A percentile compares a stretch with the other conserved stretches of the same genome.
phyloP scores from a whole-genome alignment of 1,140 invertebrate genomes.

The Papilio dardanus region DNA sequence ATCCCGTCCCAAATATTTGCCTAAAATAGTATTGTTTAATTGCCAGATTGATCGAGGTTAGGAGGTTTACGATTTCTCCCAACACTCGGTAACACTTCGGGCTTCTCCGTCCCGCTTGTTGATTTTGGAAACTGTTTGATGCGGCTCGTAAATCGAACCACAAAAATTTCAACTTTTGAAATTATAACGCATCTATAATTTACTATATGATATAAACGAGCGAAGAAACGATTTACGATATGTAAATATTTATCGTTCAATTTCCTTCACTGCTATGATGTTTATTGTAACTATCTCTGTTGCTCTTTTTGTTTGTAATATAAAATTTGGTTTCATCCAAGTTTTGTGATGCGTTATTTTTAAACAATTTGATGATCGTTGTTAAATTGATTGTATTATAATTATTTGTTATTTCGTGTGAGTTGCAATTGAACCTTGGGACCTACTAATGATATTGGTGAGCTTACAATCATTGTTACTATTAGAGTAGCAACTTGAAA shows the following conservation, averaged over 20 bases:
- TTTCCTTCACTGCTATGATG: slow-evolving; percentile 43
- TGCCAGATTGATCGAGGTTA: slow-evolving; percentile 57
- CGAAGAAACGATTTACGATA: slow-evolving; percentile 59
- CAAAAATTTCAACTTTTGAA: slow-evolving; percentile 45
- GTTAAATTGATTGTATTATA: background rate
- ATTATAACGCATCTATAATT: slow-evolving; percentile 43
- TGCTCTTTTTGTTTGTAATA: background rate
- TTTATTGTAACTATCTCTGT: slow-evolving; percentile 6
- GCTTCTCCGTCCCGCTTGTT: slow-evolving; percentile 50
- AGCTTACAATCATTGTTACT: no score
- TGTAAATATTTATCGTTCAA: slow-evolving; percentile 67
- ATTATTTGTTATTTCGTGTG: background rate
- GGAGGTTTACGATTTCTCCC: slow-evolving; percentile 68
- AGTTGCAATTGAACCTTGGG: background rate
- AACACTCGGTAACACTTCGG: slow-evolving; percentile 53
- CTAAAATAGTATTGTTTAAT: slow-evolving; percentile 41
- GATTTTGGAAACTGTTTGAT: slow-evolving; percentile 57
- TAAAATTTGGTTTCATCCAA: slow-evolving; percentile 23
- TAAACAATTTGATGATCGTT: background rate
- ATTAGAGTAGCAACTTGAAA: no score
- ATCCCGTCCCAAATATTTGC: slow-evolving; percentile 41
- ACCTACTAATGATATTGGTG: background rate
- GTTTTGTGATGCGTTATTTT: background rate
- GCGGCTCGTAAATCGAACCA: slow-evolving; percentile 44
- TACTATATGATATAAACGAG: slow-evolving; percentile 33